Conservation (phyloP, 2,888 invertebrate species). For the Seira ritae region DNA sequence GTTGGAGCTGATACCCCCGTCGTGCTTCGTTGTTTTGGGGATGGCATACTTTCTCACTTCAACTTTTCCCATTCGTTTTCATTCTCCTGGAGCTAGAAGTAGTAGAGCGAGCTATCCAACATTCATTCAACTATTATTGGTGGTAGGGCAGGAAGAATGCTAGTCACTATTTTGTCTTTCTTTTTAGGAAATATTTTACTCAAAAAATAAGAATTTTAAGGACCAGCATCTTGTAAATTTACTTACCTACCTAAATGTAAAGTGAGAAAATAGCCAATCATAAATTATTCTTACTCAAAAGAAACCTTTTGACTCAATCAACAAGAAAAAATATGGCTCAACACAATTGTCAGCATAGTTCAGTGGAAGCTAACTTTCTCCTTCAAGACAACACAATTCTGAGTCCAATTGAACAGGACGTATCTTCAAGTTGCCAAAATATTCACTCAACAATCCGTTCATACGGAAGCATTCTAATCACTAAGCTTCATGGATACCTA, state of each 20-base stretch:
- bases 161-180: background rate
- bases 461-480: background rate
- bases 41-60: slow-evolving; percentile 33
- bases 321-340: slow-evolving; percentile 52
- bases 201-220: slow-evolving; percentile 6
- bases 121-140: background rate
- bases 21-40: background rate
- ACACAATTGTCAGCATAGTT: slow-evolving; percentile 35
- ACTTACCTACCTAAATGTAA: too few relatives aligned
- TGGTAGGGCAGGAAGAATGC: background rate
- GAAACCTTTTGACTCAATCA: too few relatives aligned
- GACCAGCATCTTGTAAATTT: background rate
- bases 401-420: background rate
- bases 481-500: background rate
- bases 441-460: too few relatives aligned
- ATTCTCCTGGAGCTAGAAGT: background rate
- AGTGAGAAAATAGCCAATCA: too few relatives aligned
- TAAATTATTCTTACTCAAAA: too few relatives aligned
- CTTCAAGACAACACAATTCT: background rate
- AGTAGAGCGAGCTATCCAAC: too few relatives aligned
- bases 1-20: background rate
- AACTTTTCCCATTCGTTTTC: background rate
- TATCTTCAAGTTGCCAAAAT: slow-evolving; percentile 17
- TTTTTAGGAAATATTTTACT: background rate
- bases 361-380: slow-evolving; percentile 38